Conservation (phyloP, 2,888 invertebrate species). For the Lysandra coridon region DNA sequence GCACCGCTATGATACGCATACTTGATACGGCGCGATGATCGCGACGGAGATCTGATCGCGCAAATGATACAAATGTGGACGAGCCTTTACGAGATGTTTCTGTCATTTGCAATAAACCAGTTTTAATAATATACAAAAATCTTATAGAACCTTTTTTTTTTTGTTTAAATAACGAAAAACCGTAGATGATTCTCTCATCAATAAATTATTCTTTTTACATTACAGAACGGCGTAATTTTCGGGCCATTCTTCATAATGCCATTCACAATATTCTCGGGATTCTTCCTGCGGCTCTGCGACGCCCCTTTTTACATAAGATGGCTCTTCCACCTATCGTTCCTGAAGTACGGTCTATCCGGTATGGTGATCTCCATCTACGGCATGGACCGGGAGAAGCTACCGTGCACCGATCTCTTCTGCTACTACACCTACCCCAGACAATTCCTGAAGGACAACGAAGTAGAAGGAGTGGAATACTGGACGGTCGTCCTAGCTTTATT, state of each 20-base stretch:
- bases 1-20: no score
- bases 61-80: no score
- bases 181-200: neutral
- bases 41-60: no score
- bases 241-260: conserved; percentile 94
- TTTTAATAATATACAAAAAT: no score
- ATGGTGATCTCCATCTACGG: conserved; percentile 91
- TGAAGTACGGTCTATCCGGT: conserved; percentile 94
- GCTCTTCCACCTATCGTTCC: conserved; percentile 93
- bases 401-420: conserved; percentile 88
- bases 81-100: no score
- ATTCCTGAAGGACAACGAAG: conserved; percentile 88
- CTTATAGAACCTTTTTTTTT: neutral
- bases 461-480: conserved; percentile 84
- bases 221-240: conserved; percentile 92
- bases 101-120: no score
- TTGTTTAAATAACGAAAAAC: neutral
- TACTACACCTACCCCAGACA: conserved; percentile 85
- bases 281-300: conserved; percentile 92
- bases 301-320: conserved; percentile 89
- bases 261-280: conserved; percentile 94
- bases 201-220: conserved; percentile 44
- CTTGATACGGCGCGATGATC: no score
- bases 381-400: conserved; percentile 86
- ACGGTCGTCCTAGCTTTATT: conserved; percentile 84